Conservation (phyloP, 1,140 invertebrate genomes). For the Tetragnatha versicolor region DNA sequence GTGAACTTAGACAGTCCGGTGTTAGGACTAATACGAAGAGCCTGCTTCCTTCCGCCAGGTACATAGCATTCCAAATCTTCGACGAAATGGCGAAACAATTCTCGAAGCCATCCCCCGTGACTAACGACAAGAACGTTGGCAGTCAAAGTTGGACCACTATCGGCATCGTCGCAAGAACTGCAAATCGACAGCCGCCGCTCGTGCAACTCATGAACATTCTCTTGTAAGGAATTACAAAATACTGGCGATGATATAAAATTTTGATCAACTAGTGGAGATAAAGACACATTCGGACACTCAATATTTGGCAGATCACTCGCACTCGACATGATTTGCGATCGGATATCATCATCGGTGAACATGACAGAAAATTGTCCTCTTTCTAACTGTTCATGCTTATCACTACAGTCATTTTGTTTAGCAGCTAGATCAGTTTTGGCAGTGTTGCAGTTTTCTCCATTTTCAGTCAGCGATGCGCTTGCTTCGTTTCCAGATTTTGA, state of each 20-base stretch:
- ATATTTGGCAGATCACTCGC: conserved; percentile 38
- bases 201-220: conserved; percentile 56
- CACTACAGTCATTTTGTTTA: conserved; percentile 17
- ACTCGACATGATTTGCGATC: conserved; percentile 40
- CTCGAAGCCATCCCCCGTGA: conserved; percentile 63
- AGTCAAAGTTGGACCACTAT: conserved; percentile 58
- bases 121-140: conserved; percentile 64
- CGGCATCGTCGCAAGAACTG: conserved; percentile 63
- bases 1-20: conserved; percentile 62
- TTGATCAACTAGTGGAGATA: conserved; percentile 61
- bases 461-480: not conserved
- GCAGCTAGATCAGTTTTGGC: not conserved
- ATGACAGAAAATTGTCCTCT: conserved; percentile 31
- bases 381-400: conserved; percentile 17
- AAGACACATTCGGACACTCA: conserved; percentile 63
- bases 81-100: conserved; percentile 63
- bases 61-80: conserved; percentile 63
- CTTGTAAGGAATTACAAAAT: conserved; percentile 58
- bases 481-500: not conserved
- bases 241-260: conserved; percentile 49
- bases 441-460: not conserved
- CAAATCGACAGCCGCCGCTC: conserved; percentile 59
- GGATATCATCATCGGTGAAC: conserved; percentile 45
- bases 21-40: conserved; percentile 62
- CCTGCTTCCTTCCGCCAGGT: conserved; percentile 62